Evolutionary conservation across 2,113 vertebrate species (phyloP).

Genomic region (Aythya baeri): DNA sequence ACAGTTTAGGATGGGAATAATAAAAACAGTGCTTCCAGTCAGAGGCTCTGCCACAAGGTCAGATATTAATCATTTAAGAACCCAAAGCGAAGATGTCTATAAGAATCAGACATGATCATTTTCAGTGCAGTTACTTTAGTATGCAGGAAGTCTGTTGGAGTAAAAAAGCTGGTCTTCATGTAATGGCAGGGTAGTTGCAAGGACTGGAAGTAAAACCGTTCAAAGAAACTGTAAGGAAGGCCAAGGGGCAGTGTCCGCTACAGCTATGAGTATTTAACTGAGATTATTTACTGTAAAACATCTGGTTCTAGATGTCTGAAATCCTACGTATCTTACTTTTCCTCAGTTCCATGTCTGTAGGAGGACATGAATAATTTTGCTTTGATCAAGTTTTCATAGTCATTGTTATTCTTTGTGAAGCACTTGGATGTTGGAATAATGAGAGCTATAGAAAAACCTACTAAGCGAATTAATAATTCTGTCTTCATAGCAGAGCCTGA

Average conservation of each 20-base stretch:
- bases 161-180: neutral
- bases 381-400: neutral
- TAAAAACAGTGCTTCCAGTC: neutral
- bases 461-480: neutral
- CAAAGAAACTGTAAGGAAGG: neutral
- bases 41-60: neutral
- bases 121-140: neutral
- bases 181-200: neutral
- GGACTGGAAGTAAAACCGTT: neutral
- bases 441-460: neutral
- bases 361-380: neutral
- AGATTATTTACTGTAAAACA: neutral
- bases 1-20: neutral
- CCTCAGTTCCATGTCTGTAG: neutral
- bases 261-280: neutral
- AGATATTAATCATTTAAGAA: fast-evolving
- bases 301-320: neutral
- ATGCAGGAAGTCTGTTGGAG: neutral
- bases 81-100: neutral
- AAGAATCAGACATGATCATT: neutral
- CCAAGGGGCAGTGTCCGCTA: neutral
- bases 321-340: neutral
- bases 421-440: neutral
- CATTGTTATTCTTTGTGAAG: neutral
- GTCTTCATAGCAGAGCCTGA: neutral